These are phyloP conservation scores for Bombus breviceps DNA, from an alignment of 1,140 invertebrate species.

Conservation along the genomic window DNA sequence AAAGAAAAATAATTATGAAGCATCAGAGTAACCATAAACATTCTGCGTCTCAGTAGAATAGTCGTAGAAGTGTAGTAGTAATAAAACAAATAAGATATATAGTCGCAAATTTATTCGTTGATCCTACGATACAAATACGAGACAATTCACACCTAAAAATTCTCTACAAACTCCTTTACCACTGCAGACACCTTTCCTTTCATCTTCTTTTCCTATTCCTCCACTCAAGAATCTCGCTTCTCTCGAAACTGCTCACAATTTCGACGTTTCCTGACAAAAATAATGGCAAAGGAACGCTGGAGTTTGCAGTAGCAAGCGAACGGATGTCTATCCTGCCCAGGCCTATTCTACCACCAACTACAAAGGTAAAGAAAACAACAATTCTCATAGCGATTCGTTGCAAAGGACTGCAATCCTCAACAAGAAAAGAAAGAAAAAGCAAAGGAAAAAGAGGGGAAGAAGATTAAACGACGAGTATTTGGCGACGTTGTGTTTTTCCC, in stretches of 20 bases:
- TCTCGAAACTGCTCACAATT: background rate
- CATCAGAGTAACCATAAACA: too few relatives aligned
- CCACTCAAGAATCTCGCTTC: background rate
- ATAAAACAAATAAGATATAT: background rate
- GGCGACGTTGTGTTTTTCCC: slow-evolving; percentile 15
- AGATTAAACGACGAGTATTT: background rate
- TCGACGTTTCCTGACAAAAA: background rate
- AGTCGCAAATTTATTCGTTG: too few relatives aligned
- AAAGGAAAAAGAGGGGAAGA: background rate
- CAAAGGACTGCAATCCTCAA: background rate
- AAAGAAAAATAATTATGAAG: too few relatives aligned
- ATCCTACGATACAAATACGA: background rate
- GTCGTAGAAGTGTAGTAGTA: too few relatives aligned
- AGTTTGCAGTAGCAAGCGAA: background rate
- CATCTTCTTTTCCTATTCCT: background rate
- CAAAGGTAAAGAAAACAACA: slow-evolving; percentile 10
- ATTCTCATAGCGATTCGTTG: slow-evolving; percentile 7
- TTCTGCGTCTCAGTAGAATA: too few relatives aligned
- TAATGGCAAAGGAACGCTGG: background rate
- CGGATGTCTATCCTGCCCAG: background rate
- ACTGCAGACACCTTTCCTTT: background rate
- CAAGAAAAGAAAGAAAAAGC: background rate
- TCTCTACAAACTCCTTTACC: background rate
- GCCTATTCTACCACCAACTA: slow-evolving; percentile 27
- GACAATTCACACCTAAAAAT: background rate